These are phyloP conservation scores for Nineta flava DNA, from an alignment of 2,888 invertebrate species.

Conservation along the genomic window DNA sequence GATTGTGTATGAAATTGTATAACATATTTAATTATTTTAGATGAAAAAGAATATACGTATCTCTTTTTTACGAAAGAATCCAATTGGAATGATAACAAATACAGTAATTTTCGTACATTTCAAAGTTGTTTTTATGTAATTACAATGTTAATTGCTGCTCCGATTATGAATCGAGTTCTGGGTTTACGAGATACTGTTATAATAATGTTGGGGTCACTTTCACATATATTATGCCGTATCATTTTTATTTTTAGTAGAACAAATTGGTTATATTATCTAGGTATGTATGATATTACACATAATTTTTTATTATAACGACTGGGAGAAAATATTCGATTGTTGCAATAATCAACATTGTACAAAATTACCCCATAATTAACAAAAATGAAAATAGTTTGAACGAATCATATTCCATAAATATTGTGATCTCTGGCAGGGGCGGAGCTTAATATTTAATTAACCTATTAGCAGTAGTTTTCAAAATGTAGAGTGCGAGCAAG, in stretches of 20 bases:
- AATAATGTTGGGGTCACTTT: constrained; percentile 51
- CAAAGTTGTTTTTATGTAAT: constrained; percentile 55
- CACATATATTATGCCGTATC: constrained; percentile 51
- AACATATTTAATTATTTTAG: constrained; percentile 27
- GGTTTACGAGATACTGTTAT: constrained; percentile 56
- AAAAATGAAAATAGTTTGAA: not conserved
- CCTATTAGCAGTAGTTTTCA: too few species aligned
- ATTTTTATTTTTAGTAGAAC: constrained; percentile 44
- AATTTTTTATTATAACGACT: not conserved
- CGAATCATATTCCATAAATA: too few species aligned
- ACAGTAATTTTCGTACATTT: constrained; percentile 58
- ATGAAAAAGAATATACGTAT: constrained; percentile 60
- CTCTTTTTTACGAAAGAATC: constrained; percentile 58
- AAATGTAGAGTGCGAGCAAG: too few species aligned
- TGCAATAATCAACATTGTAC: not conserved
- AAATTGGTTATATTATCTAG: constrained; percentile 43
- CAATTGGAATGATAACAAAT: constrained; percentile 50
- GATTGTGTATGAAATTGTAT: constrained; percentile 1
- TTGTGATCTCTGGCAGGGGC: too few species aligned
- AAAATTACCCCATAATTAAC: not conserved
- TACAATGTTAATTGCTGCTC: constrained; percentile 52
- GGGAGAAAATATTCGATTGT: not conserved
- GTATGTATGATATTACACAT: constrained; percentile 19
- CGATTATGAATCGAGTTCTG: constrained; percentile 50
- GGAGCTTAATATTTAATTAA: too few species aligned